Evolutionary conservation across 2,888 invertebrate genomes (phyloP).

Genomic region (Polyommatus iphigenia): DNA sequence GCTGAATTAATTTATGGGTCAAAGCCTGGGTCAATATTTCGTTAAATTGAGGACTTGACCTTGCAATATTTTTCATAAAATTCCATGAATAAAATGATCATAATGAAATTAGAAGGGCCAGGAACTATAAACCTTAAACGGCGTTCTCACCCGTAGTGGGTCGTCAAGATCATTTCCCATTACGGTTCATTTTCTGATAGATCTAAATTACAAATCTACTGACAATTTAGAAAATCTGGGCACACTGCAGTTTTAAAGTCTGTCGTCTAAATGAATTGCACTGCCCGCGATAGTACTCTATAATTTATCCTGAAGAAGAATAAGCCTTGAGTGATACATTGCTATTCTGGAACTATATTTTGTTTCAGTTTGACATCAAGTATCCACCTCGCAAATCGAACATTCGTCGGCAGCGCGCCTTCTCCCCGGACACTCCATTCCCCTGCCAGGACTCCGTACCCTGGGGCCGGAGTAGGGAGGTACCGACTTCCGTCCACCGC

Average conservation of each 20-base stretch:
- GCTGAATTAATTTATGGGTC: slow-evolving; percentile 38
- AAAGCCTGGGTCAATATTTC: slow-evolving; percentile 34
- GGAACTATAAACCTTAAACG: not conserved
- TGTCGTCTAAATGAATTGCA: too few relatives aligned
- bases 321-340: not conserved
- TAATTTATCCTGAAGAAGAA: too few relatives aligned
- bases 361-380: slow-evolving; percentile 63
- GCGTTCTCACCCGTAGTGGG: too few relatives aligned
- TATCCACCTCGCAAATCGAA: slow-evolving; percentile 71
- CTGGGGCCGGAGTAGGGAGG: slow-evolving; percentile 62
- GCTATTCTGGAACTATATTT: not conserved
- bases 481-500: slow-evolving; percentile 83
- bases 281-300: too few relatives aligned
- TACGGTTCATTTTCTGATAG: too few relatives aligned
- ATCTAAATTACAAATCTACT: too few relatives aligned
- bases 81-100: not conserved
- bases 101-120: not conserved
- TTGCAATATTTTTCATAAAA: not conserved
- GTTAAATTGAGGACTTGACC: not conserved
- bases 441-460: slow-evolving; percentile 76
- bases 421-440: slow-evolving; percentile 76
- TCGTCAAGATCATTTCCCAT: too few relatives aligned
- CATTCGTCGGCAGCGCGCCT: slow-evolving; percentile 75
- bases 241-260: too few relatives aligned
- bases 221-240: too few relatives aligned